These are phyloP conservation scores for Perca fluviatilis DNA, from an alignment of 2,113 vertebrate genomes.

Conservation along the genomic window DNA sequence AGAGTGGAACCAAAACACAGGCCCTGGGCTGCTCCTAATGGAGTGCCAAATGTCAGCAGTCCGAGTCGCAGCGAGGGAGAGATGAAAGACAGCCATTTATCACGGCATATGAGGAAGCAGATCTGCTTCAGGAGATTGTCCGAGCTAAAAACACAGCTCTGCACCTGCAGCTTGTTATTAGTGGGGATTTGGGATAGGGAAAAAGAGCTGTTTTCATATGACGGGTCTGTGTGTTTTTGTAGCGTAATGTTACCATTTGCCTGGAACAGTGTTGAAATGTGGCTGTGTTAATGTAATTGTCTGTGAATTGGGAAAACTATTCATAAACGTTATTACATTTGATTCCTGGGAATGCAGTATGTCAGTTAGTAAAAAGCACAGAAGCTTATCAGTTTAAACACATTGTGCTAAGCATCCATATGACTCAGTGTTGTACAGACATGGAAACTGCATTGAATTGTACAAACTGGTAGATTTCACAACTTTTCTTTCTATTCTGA, in stretches of 20 bases:
- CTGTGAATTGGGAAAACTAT: slow-evolving; percentile 15
- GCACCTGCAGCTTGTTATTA: slow-evolving; percentile 72
- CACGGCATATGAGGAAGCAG: slow-evolving; percentile 64
- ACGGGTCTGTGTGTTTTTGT: slow-evolving; percentile 24
- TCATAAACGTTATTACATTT: slow-evolving; percentile 1
- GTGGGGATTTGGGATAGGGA: slow-evolving; percentile 45
- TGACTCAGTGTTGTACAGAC: neutral
- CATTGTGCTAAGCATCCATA: neutral
- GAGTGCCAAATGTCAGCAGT: slow-evolving; percentile 63
- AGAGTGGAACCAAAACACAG: slow-evolving; percentile 65
- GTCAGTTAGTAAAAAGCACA: neutral
- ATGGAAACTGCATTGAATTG: neutral
- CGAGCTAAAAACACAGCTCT: slow-evolving; percentile 58
- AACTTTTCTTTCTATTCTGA: slow-evolving; percentile 6
- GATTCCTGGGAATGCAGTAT: neutral
- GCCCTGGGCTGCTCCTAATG: slow-evolving; percentile 57
- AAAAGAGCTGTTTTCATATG: slow-evolving; percentile 34
- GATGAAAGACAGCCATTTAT: slow-evolving; percentile 77
- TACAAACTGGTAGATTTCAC: neutral
- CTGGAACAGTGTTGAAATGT: slow-evolving; percentile 36
- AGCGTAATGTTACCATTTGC: slow-evolving; percentile 35
- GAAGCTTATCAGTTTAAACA: slow-evolving; percentile 5
- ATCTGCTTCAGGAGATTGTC: slow-evolving; percentile 58
- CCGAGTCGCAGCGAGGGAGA: slow-evolving; percentile 30
- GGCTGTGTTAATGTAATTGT: slow-evolving; percentile 8